Base-by-base conservation (phyloP, 1,140 invertebrate genomes). In the Microplitis demolitor region DNA sequence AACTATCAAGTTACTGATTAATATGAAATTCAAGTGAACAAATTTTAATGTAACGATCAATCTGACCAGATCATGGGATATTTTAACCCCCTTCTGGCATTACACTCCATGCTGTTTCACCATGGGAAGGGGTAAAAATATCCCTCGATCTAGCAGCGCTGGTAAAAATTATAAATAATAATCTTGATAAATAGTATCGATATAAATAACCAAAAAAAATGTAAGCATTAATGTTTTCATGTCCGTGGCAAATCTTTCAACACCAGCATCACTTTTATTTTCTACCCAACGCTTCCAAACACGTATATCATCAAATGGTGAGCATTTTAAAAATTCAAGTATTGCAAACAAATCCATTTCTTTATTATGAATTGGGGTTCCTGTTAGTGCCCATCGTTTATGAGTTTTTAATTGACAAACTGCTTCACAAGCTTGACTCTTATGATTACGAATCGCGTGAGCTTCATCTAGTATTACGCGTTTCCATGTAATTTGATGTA, bases 301-400 rank as follows among this genome's bases (percentile, higher is more conserved):
- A 4, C 84, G 78, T 14, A 94, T 84, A 79, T 97, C 94, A 86
- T 97, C 93, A 83, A 97, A 97, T 1, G 96, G 96, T 16, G 92
- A 89, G 82, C 93, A 95, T 16, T 91, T 87, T 0, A 97, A 81
- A 85, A 96, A 98, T 82, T 95, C 95, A 0, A 98, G 82, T 16
- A 98, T 85, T 0, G 96, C 92, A 87, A 93, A 98, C 14, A 98
- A 88, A 87, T 98, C 96, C 51, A 93, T 82, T 80, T 96, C 92
- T 83, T 96, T 94, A 83, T 99, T 99, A 76, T 99, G 97, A 66
- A 99, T 93, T 0, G 97, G 97, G 0, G 97, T 99, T 9, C 97
- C 97, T 5, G 97, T 97, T 0, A 99, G 87, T 0, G 91, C 92
- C 96, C 96, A 98, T 54, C 95, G 90, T 37, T 90, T 88, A 58